Percentiles rank a stretch among this genome's conserved stretches.
These are phyloP conservation scores for Amiota minor DNA, from an alignment of 2,888 invertebrate species.

Conservation along the genomic window DNA sequence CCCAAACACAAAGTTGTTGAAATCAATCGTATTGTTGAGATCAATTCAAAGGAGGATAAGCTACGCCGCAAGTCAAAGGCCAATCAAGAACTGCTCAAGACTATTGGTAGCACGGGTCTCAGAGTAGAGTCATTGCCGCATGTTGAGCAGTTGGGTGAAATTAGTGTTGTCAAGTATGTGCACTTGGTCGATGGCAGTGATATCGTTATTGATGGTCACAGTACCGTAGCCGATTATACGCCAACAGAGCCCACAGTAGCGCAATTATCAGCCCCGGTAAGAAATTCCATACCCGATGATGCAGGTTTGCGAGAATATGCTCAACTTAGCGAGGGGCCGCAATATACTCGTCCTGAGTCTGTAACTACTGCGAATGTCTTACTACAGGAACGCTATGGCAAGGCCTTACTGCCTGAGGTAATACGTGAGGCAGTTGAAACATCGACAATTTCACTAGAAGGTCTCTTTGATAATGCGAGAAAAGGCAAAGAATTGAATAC, in stretches of 20 bases:
- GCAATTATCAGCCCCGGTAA: conserved; percentile 54
- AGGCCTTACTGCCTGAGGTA: conserved; percentile 69
- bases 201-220: conserved; percentile 71
- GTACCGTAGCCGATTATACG: conserved; percentile 72
- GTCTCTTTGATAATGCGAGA: conserved; percentile 77
- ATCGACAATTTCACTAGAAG: conserved; percentile 81
- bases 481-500: conserved; percentile 70
- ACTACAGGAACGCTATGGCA: conserved; percentile 57
- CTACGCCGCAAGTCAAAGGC: conserved; percentile 76
- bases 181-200: conserved; percentile 77
- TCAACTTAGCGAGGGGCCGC: conserved; percentile 30
- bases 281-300: conserved; percentile 59
- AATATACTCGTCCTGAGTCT: conserved; percentile 19
- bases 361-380: background rate
- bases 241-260: conserved; percentile 62
- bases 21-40: conserved; percentile 81
- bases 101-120: conserved; percentile 75
- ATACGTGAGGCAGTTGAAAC: conserved; percentile 75
- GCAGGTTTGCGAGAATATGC: conserved; percentile 29
- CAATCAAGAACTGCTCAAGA: conserved; percentile 72
- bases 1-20: conserved; percentile 78
- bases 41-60: conserved; percentile 79
- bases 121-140: conserved; percentile 78
- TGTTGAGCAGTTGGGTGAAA: conserved; percentile 80
- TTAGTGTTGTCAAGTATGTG: conserved; percentile 80